A percentile compares a stretch with the other conserved stretches of the same genome.
Conservation (phyloP, 2,888 invertebrate species). For the Lagria hirta region DNA sequence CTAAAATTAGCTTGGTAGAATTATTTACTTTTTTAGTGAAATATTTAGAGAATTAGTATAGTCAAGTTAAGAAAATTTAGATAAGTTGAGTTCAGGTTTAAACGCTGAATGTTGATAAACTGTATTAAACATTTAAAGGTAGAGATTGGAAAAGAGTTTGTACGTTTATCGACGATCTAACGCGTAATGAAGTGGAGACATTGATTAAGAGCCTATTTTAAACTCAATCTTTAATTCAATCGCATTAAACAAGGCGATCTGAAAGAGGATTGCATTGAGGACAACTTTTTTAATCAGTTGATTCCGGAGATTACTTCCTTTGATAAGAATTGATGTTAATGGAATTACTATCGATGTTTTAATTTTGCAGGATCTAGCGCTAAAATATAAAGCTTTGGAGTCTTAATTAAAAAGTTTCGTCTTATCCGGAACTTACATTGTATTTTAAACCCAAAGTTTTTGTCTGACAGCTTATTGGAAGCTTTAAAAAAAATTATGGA, state of each 20-base stretch:
- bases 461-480: constrained; percentile 17
- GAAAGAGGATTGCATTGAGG: constrained; percentile 43
- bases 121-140: constrained; percentile 20
- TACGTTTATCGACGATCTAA: constrained; percentile 47
- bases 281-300: constrained; percentile 55
- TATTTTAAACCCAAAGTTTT: constrained; percentile 22
- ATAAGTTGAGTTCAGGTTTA: no score
- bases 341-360: constrained; percentile 53
- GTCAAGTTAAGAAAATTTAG: no score
- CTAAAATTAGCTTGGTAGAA: no score
- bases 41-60: no score
- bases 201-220: constrained; percentile 54
- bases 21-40: no score
- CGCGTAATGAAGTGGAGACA: constrained; percentile 53
- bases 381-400: constrained; percentile 19
- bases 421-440: constrained; percentile 27
- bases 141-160: constrained; percentile 33
- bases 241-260: constrained; percentile 51
- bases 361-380: constrained; percentile 33
- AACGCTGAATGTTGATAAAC: no score
- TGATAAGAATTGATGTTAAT: constrained; percentile 53
- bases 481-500: constrained; percentile 14
- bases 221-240: constrained; percentile 55
- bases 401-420: constrained; percentile 38
- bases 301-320: constrained; percentile 52